These are phyloP conservation scores for Tringa solitaria DNA, from an alignment of 2,113 vertebrate species.

Conservation along the genomic window DNA sequence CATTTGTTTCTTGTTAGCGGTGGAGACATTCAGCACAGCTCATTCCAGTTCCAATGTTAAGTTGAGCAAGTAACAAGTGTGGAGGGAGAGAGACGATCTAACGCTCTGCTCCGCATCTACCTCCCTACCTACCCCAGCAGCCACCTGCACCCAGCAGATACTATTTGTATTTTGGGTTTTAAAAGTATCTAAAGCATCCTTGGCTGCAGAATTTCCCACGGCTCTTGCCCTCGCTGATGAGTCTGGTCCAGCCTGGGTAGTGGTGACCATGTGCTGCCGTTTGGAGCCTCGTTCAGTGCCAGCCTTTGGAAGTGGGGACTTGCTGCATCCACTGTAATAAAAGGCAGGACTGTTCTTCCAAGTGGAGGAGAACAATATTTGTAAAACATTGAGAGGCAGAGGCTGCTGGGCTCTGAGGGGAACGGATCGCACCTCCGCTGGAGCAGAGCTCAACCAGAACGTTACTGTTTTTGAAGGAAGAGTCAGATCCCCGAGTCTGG, in stretches of 20 bases:
- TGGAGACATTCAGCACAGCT: constrained; percentile 52
- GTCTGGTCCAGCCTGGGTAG: not conserved
- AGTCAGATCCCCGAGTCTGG: not conserved
- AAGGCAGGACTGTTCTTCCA: not conserved
- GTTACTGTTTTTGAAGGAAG: not conserved
- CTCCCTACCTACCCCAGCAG: not conserved
- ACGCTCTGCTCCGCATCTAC: not conserved
- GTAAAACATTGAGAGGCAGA: not conserved
- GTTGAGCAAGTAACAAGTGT: constrained; percentile 34
- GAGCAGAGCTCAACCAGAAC: not conserved
- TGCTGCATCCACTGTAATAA: not conserved
- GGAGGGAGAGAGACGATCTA: not conserved
- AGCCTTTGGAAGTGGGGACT: not conserved
- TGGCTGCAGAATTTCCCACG: not conserved
- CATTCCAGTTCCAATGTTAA: not conserved
- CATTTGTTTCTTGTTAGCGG: constrained; percentile 62
- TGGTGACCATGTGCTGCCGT: not conserved
- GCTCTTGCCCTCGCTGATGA: rapidly evolving
- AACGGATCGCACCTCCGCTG: not conserved
- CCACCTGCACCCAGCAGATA: not conserved
- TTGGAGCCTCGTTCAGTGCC: not conserved
- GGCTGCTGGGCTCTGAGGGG: not conserved
- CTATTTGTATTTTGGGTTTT: not conserved
- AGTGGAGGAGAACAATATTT: not conserved
- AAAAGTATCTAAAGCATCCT: not conserved